A percentile compares a stretch with the other conserved stretches of the same genome.
phyloP scores from a whole-genome alignment of 2,797 vertebrate genomes.

The Morelia viridis region DNA sequence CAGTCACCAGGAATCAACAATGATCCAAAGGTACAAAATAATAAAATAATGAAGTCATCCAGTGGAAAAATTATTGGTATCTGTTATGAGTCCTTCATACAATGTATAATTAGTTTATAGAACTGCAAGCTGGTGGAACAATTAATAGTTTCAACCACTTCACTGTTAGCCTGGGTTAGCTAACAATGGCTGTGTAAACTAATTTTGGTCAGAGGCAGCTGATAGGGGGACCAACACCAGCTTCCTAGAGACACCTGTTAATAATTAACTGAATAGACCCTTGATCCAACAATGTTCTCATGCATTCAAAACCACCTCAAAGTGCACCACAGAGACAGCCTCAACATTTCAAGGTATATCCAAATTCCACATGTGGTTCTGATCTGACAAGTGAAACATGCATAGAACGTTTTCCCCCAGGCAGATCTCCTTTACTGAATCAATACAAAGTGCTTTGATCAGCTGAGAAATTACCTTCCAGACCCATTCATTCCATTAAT shows the following conservation, averaged over 20 bases:
- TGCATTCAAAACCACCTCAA: background rate
- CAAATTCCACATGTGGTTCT: background rate
- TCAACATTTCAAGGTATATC: background rate
- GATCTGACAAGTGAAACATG: background rate
- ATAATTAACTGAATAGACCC: background rate
- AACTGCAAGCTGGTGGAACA: background rate
- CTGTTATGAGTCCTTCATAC: background rate
- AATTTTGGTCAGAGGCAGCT: background rate
- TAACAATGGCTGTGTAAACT: background rate
- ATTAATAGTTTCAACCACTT: background rate
- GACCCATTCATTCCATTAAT: background rate
- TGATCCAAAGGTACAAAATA: background rate
- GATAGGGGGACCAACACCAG: background rate
- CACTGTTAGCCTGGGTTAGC: background rate
- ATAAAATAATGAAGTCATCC: background rate
- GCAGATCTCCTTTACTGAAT: background rate
- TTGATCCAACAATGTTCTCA: background rate
- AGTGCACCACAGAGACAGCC: background rate
- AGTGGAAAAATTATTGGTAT: background rate
- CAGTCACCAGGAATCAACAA: background rate
- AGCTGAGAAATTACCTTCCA: background rate
- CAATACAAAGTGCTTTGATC: background rate
- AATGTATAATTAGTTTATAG: background rate
- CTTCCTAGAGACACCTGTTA: background rate
- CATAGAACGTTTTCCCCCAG: background rate